Evolutionary conservation across 1,140 invertebrate species (phyloP).

Genomic region (Pteromalus puparum): DNA sequence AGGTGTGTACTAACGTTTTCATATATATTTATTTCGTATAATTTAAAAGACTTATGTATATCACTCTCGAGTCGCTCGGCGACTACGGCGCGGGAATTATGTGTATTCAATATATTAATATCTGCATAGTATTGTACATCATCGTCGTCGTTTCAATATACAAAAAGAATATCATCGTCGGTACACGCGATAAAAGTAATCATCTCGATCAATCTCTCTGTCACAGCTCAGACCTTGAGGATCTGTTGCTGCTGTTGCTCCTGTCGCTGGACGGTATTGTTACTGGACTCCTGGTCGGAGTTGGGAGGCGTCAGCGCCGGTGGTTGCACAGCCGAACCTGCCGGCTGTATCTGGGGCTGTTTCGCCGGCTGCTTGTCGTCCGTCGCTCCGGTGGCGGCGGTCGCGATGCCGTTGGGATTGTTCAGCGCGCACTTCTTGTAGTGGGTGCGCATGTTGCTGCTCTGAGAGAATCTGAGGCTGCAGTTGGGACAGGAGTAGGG

Average conservation of each 20-base stretch:
- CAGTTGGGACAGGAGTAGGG: constrained; percentile 86
- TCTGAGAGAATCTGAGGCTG: constrained; percentile 84
- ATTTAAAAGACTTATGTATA: constrained; percentile 30
- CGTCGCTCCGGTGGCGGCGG: background rate
- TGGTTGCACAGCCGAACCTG: constrained; percentile 3
- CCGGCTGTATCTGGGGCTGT: background rate
- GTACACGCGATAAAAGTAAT: no score
- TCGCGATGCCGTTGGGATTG: constrained; percentile 35
- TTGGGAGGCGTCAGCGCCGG: constrained; percentile 62
- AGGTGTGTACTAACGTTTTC: background rate
- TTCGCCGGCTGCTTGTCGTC: constrained; percentile 16
- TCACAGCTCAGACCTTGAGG: background rate
- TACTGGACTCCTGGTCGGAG: constrained; percentile 63
- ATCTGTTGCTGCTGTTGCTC: background rate
- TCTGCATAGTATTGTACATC: background rate
- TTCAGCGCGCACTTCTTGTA: constrained; percentile 80
- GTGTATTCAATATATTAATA: background rate
- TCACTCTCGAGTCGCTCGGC: background rate
- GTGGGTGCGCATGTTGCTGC: constrained; percentile 87
- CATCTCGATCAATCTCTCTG: background rate
- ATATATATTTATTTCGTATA: constrained; percentile 32
- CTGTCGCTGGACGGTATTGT: background rate
- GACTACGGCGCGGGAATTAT: background rate
- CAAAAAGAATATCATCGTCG: no score
- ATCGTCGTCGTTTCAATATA: no score